Evolutionary conservation across 1,140 invertebrate genomes (phyloP), one percentile per base, ranked within the genome.

Genomic region (Drosophila saltans): DNA sequence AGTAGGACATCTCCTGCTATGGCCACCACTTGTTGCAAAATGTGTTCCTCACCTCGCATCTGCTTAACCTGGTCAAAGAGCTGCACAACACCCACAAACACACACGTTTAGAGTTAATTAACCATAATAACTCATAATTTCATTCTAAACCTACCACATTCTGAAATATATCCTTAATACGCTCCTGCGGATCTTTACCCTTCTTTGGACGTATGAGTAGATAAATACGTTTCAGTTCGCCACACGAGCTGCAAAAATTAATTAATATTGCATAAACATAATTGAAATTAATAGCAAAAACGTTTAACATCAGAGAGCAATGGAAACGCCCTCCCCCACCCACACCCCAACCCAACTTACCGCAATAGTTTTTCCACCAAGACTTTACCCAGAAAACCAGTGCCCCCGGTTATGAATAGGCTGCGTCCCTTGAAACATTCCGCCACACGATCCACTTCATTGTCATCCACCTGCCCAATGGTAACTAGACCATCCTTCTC

Each of bases 331-430:
- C 62, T 16, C 16, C 16, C 16, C 16, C 16, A 16, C 0, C 16
- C 16, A 0, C 16, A 16, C 16, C 16, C 16, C 16, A 16, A 16
- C 0, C 16, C 16, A 16, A 79, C 82, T 74, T 72, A 94, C 94
- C 94, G 93, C 26, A 98, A 93, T 1, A 98, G 90, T 93, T 98
- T 98, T 92, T 98, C 97, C 1, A 98, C 94, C 1, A 98, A 93
- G n/a, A 97, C 95, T 92, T 98, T 98, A 11, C 97, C 97, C 78
- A 98, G 94, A 90, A 98, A 98, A 1, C 97, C 97, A 0, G 97
- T 97, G 11, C 95, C 95, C 11, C 95, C 95, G 45, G 94, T 94
- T 58, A 95, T 93, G 74, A 94, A 93, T 36, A 95, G 79, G 3
- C 91, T 93, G 74, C 93, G 92, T 4, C 92, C 93, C 33, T 80